Evolutionary conservation across 23 tunicate species (phyloP), one percentile per base, ranked within the genome.

Genomic region (Botrylloides violaceus): DNA sequence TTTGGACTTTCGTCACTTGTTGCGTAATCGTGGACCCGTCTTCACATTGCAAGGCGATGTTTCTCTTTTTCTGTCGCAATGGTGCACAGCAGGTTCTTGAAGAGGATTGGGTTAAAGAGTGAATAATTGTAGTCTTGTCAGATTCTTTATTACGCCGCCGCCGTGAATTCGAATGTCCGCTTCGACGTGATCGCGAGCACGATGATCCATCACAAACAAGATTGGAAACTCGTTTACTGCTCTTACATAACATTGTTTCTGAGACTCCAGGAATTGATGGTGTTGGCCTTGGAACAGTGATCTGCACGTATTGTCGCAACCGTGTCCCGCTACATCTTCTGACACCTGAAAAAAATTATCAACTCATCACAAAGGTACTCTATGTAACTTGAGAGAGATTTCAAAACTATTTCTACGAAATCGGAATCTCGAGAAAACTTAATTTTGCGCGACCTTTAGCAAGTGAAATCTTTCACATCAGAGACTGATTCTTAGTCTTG

Each of bases 11-110:
- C 20, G 80, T 71, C 34, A 88, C 64, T 34, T 43, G 37, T 27
- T 77, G 83, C 32, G 34, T 50, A 12, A 72, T 72, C 7, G 19
- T 20, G 0, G 76, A 58, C 49, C 96, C 88, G 65, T 88, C 84
- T 19, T 71, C 76, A 50, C 96, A 88, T 2, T 33, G 56, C 80
- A 88, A 71, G 43, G 72, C 75, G 5, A 82, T 59, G 6, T 65
- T 53, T 37, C 68, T 79, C 0, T 33, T 32, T 28, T 64, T 65
- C 22, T 55, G 38, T 19, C 84, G 65, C 39, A 82, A 18, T 26
- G 96, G 84, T 36, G 38, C 59, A 43, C 96, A 88, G 80, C 96
- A 88, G 0, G 83, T 58, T 18, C 75, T 32, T 1, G 80, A 37
- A 30, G 81, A 58, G 5, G 81, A 76, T 25, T 70, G 77, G 0